Evolutionary conservation across 1,140 invertebrate genomes (phyloP).

Genomic region (Artemia franciscana): DNA sequence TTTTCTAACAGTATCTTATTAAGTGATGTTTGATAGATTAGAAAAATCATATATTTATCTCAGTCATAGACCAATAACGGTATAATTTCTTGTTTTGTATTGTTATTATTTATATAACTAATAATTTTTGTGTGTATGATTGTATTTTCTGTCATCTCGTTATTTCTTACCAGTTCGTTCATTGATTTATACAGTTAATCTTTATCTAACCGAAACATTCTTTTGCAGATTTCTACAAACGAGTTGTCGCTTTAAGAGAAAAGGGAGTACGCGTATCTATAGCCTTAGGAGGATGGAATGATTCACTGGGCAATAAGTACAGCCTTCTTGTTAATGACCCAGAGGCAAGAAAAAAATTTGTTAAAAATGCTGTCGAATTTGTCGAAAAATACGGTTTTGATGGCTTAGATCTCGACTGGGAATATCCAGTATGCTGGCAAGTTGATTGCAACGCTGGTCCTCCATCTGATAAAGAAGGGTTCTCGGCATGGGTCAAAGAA

Average conservation of each 20-base stretch:
- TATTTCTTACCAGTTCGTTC: no score
- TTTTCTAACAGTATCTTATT: no score
- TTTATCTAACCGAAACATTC: no score
- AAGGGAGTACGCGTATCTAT: conserved; percentile 57
- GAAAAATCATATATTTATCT: no score
- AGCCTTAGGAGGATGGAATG: conserved; percentile 72
- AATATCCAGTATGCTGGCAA: conserved; percentile 79
- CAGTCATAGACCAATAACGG: no score
- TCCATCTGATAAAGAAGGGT: conserved; percentile 31
- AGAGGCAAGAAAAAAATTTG: conserved; percentile 38
- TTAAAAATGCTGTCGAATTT: conserved; percentile 45
- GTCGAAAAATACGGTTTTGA: conserved; percentile 61
- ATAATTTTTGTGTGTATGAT: no score
- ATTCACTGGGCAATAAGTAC: conserved; percentile 62
- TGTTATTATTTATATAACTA: no score
- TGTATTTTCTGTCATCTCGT: no score
- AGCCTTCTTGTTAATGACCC: conserved; percentile 52
- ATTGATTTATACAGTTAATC: no score
- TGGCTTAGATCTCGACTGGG: conserved; percentile 70
- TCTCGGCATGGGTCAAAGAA: conserved; percentile 43
- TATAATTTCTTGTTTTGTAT: no score
- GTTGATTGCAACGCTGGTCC: conserved; percentile 34
- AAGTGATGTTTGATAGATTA: no score
- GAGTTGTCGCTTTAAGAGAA: conserved; percentile 48
- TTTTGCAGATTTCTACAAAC: conserved; percentile 46